phyloP scores from a whole-genome alignment of 2,797 vertebrate species.

The Enteromius viviparus region DNA sequence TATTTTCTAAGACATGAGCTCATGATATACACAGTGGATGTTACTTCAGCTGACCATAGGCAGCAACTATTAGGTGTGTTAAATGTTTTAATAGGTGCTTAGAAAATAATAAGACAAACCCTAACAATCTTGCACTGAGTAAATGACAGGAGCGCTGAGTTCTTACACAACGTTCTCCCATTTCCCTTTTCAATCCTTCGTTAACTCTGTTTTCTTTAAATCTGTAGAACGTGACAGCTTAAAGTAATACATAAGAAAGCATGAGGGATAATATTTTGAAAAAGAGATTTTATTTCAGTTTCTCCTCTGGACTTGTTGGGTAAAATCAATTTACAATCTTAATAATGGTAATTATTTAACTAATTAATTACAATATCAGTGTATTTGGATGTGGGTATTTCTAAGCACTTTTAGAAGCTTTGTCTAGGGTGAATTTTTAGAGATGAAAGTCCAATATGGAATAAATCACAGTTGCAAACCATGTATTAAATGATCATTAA shows the following conservation, averaged over 20 bases:
- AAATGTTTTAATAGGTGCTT: neutral
- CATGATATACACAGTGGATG: constrained; percentile 15
- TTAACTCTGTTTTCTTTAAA: constrained; percentile 29
- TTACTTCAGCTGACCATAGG: constrained; percentile 14
- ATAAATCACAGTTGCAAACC: neutral
- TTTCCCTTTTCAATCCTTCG: constrained; percentile 14
- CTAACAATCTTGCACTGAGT: constrained; percentile 27
- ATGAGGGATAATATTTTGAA: constrained; percentile 53
- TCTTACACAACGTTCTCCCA: constrained; percentile 28
- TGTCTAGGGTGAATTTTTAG: neutral
- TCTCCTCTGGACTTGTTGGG: neutral
- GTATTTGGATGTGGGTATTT: neutral
- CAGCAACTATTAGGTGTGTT: constrained; percentile 26
- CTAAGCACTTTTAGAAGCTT: neutral
- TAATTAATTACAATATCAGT: neutral
- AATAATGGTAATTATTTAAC: neutral
- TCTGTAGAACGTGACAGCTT: constrained; percentile 52
- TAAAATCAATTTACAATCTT: neutral
- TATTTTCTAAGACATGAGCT: constrained; percentile 9
- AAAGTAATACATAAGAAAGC: constrained; percentile 50
- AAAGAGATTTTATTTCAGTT: constrained; percentile 14
- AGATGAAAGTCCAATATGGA: neutral
- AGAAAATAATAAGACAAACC: constrained; percentile 40
- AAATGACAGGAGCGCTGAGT: constrained; percentile 25
- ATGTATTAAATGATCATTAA: neutral